Evolutionary conservation across 2,888 invertebrate species (phyloP).

Genomic region (Drosophila imparisetae): DNA sequence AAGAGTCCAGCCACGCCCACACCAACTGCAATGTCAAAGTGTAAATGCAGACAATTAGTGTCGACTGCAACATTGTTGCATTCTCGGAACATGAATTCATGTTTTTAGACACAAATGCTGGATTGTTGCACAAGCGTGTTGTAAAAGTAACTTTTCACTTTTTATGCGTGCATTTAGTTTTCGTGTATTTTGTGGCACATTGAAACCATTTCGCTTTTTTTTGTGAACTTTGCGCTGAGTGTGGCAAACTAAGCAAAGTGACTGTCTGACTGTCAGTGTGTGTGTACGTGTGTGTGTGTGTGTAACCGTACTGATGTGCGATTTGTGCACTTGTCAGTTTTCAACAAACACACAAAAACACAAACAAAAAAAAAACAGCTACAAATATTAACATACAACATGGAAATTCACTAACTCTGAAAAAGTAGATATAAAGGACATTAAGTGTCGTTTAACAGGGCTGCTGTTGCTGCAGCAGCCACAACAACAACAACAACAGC

Average conservation of each 20-base stretch:
- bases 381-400: slow-evolving; percentile 12
- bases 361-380: background rate
- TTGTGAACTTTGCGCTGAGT: slow-evolving; percentile 44
- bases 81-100: slow-evolving; percentile 51
- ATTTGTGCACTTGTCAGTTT: slow-evolving; percentile 60
- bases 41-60: background rate
- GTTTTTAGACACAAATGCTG: slow-evolving; percentile 31
- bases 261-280: slow-evolving; percentile 10
- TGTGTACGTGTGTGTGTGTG: slow-evolving; percentile 11
- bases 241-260: slow-evolving; percentile 56
- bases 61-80: background rate
- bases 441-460: slow-evolving; percentile 75
- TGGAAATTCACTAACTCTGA: slow-evolving; percentile 24
- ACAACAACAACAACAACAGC: slow-evolving; percentile 11
- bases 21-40: background rate
- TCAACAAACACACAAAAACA: slow-evolving; percentile 27
- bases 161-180: slow-evolving; percentile 8
- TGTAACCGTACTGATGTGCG: slow-evolving; percentile 18
- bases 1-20: background rate
- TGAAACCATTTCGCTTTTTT: slow-evolving; percentile 46
- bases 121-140: slow-evolving; percentile 20
- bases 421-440: slow-evolving; percentile 73
- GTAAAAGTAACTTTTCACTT: slow-evolving; percentile 24
- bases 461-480: slow-evolving; percentile 50
- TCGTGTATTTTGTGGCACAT: slow-evolving; percentile 23